A percentile compares a stretch with the other conserved stretches of the same genome.
Conservation (phyloP, 2,888 invertebrate species). For the Nebria brevicollis region DNA sequence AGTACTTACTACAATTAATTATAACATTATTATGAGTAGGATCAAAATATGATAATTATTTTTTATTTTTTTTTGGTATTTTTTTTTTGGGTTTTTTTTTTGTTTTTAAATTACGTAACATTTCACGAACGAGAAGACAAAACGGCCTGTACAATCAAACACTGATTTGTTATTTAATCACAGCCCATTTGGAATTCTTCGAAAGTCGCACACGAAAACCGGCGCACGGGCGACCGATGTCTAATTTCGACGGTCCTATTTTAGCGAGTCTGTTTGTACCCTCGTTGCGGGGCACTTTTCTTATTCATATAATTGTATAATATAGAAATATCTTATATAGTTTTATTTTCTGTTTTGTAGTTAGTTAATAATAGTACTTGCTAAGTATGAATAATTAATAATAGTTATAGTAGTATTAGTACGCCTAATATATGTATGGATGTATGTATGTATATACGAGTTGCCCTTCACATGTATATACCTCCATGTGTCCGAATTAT, state of each 20-base stretch:
- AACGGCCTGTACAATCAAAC: slow-evolving; percentile 77
- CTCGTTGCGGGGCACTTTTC: slow-evolving; percentile 19
- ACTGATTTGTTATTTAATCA: slow-evolving; percentile 75
- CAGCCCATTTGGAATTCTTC: slow-evolving; percentile 84
- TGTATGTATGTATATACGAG: not conserved
- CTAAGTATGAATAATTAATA: not conserved
- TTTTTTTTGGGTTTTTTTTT: not conserved
- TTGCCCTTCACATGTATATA: not conserved
- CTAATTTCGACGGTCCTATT: slow-evolving; percentile 16
- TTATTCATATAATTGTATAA: slow-evolving; percentile 37
- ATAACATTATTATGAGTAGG: slow-evolving; percentile 55
- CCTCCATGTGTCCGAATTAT: slow-evolving; percentile 1
- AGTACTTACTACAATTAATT: slow-evolving; percentile 55
- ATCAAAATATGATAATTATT: slow-evolving; percentile 58
- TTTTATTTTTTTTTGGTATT: not conserved
- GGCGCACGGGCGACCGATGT: slow-evolving; percentile 26
- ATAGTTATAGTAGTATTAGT: slow-evolving; percentile 1
- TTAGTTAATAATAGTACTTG: not conserved
- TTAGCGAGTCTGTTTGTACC: not conserved
- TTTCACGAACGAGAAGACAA: slow-evolving; percentile 67
- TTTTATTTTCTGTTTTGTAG: not conserved
- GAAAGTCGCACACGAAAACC: slow-evolving; percentile 59
- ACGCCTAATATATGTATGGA: not conserved
- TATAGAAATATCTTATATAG: slow-evolving; percentile 1
- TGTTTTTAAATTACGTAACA: slow-evolving; percentile 45